phyloP scores from a whole-genome alignment of 2,888 invertebrate species.

The Campoplex capitator region DNA sequence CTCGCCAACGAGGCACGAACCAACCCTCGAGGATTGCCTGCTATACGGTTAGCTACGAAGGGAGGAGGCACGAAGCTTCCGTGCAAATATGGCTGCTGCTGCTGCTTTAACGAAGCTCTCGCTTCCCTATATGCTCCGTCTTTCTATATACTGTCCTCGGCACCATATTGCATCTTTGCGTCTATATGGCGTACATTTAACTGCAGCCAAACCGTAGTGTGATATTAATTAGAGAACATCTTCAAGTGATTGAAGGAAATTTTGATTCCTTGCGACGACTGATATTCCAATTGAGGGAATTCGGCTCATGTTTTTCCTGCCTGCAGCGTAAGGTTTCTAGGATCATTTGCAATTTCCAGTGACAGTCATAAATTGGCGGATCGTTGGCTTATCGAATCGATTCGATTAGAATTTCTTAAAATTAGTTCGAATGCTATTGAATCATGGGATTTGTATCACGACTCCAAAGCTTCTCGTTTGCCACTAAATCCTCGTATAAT shows the following conservation, averaged over 20 bases:
- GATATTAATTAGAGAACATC: not conserved
- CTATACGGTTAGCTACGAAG: slow-evolving; percentile 69
- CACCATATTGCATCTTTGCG: slow-evolving; percentile 77
- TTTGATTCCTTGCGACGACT: not conserved
- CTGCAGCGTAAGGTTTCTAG: not conserved
- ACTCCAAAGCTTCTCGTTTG: not conserved
- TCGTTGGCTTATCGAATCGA: not conserved
- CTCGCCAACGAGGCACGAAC: slow-evolving; percentile 66
- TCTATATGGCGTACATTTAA: slow-evolving; percentile 57
- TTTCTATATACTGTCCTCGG: slow-evolving; percentile 50
- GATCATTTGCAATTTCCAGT: not conserved
- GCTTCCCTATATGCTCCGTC: slow-evolving; percentile 34
- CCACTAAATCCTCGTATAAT: not conserved
- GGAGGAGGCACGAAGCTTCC: slow-evolving; percentile 76
- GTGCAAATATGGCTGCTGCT: slow-evolving; percentile 81
- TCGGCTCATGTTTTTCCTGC: not conserved
- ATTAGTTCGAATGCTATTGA: not conserved
- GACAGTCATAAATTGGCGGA: not conserved
- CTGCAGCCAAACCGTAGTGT: not conserved
- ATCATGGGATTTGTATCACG: not conserved
- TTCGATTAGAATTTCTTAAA: not conserved
- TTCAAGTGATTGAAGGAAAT: not conserved
- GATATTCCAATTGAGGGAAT: not conserved
- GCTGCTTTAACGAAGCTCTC: slow-evolving; percentile 80
- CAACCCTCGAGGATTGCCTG: slow-evolving; percentile 80